Conservation (phyloP, 2,797 vertebrate species). For the Clamator glandarius region DNA sequence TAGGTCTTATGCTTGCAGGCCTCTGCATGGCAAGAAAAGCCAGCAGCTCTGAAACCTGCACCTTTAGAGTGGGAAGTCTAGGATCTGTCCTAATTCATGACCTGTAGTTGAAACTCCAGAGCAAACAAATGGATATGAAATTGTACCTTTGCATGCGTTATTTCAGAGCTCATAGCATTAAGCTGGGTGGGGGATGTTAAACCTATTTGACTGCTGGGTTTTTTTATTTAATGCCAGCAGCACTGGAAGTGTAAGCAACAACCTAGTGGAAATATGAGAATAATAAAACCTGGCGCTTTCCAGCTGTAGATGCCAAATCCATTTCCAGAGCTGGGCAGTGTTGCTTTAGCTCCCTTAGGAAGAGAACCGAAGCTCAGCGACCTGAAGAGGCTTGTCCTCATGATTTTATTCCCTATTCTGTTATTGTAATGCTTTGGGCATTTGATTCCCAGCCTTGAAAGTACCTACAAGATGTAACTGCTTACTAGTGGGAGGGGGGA, state of each 20-base stretch:
- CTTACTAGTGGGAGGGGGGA: background rate
- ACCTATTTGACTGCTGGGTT: background rate
- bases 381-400: conserved; percentile 60
- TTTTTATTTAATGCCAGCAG: conserved; percentile 41
- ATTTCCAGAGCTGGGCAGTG: conserved; percentile 39
- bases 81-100: background rate
- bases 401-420: conserved; percentile 34
- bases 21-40: background rate
- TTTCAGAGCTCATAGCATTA: background rate
- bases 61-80: background rate
- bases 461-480: conserved; percentile 19
- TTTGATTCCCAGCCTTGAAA: conserved; percentile 38
- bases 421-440: conserved; percentile 38
- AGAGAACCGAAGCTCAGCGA: conserved; percentile 48
- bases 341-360: conserved; percentile 42
- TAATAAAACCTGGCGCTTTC: conserved; percentile 62
- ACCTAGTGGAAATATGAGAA: conserved; percentile 49
- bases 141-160: background rate
- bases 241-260: conserved; percentile 21
- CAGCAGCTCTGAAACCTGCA: background rate
- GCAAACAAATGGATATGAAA: background rate
- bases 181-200: background rate
- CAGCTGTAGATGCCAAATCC: conserved; percentile 65
- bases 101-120: background rate
- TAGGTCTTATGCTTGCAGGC: background rate